Conservation (phyloP, 2,888 invertebrate genomes). For the Ophion slaviceki region DNA sequence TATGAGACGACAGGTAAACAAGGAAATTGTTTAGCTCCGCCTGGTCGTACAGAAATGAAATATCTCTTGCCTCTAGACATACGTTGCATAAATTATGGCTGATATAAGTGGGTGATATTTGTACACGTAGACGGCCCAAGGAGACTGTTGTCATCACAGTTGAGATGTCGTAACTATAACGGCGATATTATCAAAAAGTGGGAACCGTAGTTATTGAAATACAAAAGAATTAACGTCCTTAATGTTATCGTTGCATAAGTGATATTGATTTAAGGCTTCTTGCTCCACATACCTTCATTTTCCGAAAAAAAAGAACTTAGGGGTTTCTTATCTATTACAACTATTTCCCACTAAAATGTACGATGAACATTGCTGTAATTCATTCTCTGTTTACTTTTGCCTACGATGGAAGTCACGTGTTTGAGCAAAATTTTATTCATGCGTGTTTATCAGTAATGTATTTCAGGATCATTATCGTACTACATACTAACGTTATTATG, state of each 20-base stretch:
- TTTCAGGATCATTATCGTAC: not conserved
- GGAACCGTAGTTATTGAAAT: not conserved
- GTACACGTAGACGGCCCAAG: conserved; percentile 14
- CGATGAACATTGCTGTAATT: too few species aligned
- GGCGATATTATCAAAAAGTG: not conserved
- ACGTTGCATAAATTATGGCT: not conserved
- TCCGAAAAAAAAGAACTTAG: too few species aligned
- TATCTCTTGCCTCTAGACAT: not conserved
- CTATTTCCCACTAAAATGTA: too few species aligned
- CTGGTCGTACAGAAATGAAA: not conserved
- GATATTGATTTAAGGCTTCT: too few species aligned
- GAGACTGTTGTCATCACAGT: conserved; percentile 3
- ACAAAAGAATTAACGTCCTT: too few species aligned
- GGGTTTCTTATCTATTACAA: too few species aligned
- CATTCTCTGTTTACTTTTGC: too few species aligned
- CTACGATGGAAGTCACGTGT: too few species aligned
- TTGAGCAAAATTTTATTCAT: not conserved
- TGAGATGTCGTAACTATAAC: conserved; percentile 13
- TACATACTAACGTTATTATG: not conserved
- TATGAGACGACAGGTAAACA: not conserved
- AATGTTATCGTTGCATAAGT: too few species aligned
- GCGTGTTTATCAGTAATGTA: not conserved
- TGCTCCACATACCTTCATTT: too few species aligned
- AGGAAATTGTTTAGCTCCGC: not conserved
- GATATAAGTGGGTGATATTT: not conserved